phyloP scores from a whole-genome alignment of 2,113 vertebrate species.

The Microcebus ravelobensis region DNA sequence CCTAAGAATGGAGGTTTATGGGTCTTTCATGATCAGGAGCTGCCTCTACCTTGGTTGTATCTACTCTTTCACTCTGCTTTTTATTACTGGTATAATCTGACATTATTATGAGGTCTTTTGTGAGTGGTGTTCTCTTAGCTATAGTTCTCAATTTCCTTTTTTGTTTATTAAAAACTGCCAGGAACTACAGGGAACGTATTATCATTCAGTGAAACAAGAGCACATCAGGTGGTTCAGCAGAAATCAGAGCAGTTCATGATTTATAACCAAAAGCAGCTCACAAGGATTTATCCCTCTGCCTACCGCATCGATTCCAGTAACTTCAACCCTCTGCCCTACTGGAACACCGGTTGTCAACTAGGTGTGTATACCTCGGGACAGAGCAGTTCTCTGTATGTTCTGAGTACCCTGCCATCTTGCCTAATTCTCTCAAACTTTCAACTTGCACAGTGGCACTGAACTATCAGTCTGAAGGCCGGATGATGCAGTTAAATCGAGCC shows the following conservation, averaged over 20 bases:
- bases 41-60: not conserved
- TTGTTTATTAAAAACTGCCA: conserved; percentile 72
- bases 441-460: conserved; percentile 93
- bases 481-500: conserved; percentile 98
- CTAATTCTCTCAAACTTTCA: conserved; percentile 41
- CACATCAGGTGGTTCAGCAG: conserved; percentile 96
- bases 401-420: not conserved
- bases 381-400: fast-evolving
- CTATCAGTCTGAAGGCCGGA: conserved; percentile 97
- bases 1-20: not conserved
- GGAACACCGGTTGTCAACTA: conserved; percentile 97
- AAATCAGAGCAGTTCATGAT: conserved; percentile 93
- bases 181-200: conserved; percentile 94
- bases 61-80: not conserved
- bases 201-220: conserved; percentile 96
- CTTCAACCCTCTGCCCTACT: conserved; percentile 97
- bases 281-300: conserved; percentile 96
- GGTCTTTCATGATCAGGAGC: not conserved
- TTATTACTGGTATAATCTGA: not conserved
- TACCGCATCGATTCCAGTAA: conserved; percentile 99
- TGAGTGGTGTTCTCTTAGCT: not conserved
- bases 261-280: conserved; percentile 97
- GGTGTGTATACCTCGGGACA: conserved; percentile 85
- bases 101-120: not conserved
- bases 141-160: not conserved